A percentile compares a stretch with the other conserved stretches of the same genome.
Conservation (phyloP, 2,113 vertebrate species). For the Austrofundulus limnaeus region DNA sequence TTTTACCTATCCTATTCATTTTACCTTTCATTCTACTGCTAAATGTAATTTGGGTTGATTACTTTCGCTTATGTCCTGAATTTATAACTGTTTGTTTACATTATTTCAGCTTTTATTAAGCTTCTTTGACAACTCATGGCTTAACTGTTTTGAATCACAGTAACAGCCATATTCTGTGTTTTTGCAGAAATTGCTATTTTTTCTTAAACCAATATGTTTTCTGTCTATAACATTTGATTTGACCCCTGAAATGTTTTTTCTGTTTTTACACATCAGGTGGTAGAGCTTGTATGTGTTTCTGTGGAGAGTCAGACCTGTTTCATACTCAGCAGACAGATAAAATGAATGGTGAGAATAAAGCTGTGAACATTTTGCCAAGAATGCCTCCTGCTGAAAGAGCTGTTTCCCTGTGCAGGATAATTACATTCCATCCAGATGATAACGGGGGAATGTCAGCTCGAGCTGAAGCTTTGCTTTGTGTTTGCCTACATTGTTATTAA, state of each 20-base stretch:
- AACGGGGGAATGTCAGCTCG: slow-evolving; percentile 74
- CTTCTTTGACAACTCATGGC: too few relatives aligned
- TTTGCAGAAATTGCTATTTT: not conserved
- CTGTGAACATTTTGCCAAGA: slow-evolving; percentile 50
- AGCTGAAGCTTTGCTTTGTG: slow-evolving; percentile 35
- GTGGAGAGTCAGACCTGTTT: slow-evolving; percentile 9
- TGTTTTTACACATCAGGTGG: not conserved
- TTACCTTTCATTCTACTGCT: too few relatives aligned
- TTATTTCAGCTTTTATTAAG: too few relatives aligned
- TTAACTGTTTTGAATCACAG: too few relatives aligned
- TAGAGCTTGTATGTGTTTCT: not conserved
- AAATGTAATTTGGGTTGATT: too few relatives aligned
- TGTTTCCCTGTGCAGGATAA: slow-evolving; percentile 62
- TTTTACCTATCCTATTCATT: too few relatives aligned
- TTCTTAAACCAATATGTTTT: not conserved
- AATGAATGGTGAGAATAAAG: slow-evolving; percentile 49
- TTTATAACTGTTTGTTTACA: too few relatives aligned
- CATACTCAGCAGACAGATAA: not conserved
- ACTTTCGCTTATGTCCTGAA: too few relatives aligned
- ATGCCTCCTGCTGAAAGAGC: slow-evolving; percentile 47
- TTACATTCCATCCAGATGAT: slow-evolving; percentile 78
- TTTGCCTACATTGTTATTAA: slow-evolving; percentile 67
- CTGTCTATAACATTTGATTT: not conserved
- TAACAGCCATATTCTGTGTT: too few relatives aligned
- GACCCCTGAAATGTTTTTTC: not conserved